These are phyloP conservation scores for Brachionus manjavacas DNA, from an alignment of 1,140 invertebrate species.

Conservation along the genomic window DNA sequence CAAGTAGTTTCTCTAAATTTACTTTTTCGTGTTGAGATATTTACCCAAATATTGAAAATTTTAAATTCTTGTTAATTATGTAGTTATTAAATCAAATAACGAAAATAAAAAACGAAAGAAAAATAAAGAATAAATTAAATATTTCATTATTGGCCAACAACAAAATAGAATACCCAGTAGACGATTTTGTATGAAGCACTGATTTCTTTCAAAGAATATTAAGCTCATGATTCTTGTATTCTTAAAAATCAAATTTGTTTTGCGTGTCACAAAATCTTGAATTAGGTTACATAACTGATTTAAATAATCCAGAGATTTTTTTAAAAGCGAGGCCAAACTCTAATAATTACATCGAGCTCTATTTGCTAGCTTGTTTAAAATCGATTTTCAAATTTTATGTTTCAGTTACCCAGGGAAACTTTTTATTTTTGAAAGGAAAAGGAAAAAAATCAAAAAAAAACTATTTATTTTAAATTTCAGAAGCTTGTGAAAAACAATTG, in stretches of 20 bases:
- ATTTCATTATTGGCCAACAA: background rate
- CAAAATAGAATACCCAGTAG: background rate
- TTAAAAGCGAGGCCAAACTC: background rate
- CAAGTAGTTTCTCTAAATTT: slow-evolving; percentile 18
- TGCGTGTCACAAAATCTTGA: background rate
- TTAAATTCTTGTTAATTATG: slow-evolving; percentile 16
- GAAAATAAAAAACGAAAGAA: background rate
- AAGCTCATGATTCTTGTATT: background rate
- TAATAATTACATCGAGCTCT: background rate
- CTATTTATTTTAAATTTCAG: background rate
- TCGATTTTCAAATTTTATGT: background rate
- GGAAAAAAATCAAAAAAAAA: background rate
- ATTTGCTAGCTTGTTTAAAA: background rate
- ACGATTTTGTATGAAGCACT: background rate
- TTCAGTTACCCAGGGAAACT: background rate
- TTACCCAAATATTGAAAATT: slow-evolving; percentile 3
- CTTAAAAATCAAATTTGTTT: background rate
- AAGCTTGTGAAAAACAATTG: background rate
- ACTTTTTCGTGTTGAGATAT: slow-evolving; percentile 5
- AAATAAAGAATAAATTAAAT: background rate
- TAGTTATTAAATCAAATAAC: background rate
- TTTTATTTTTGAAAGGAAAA: background rate
- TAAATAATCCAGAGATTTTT: background rate
- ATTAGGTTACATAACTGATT: background rate
- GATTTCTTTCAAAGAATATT: background rate